Percentiles rank a stretch among this genome's conserved stretches.
Evolutionary conservation across 2,888 invertebrate genomes (phyloP).

Genomic region (Agriopis aurantiaria): DNA sequence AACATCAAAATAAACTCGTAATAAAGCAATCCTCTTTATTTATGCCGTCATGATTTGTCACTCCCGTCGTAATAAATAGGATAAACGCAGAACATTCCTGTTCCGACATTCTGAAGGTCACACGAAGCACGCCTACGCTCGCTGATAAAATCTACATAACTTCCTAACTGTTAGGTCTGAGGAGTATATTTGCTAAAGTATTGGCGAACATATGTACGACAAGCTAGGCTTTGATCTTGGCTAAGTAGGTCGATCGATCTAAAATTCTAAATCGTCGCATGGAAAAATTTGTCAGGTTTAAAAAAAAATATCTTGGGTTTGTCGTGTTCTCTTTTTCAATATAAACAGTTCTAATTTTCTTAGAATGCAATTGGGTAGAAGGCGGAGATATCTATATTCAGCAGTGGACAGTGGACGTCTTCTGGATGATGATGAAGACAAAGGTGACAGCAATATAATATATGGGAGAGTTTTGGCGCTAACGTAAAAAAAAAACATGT

Average conservation of each 20-base stretch:
- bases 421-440: too few relatives aligned
- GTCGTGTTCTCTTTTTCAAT: too few relatives aligned
- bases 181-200: constrained; percentile 20
- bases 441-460: too few relatives aligned
- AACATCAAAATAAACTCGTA: constrained; percentile 28
- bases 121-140: constrained; percentile 60
- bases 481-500: too few relatives aligned
- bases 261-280: constrained; percentile 9
- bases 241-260: constrained; percentile 19
- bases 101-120: constrained; percentile 68
- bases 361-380: too few relatives aligned
- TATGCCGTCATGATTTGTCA: constrained; percentile 51
- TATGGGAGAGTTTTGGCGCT: too few relatives aligned
- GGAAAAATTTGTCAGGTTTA: background rate
- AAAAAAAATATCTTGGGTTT: too few relatives aligned
- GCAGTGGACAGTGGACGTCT: too few relatives aligned
- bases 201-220: constrained; percentile 17
- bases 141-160: constrained; percentile 65
- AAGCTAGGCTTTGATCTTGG: constrained; percentile 18
- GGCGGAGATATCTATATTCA: too few relatives aligned
- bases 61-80: constrained; percentile 58
- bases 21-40: constrained; percentile 52
- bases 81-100: constrained; percentile 65
- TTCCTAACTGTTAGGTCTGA: constrained; percentile 66
- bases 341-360: too few relatives aligned